Evolutionary conservation across 2,888 invertebrate genomes (phyloP), one percentile per base, ranked within the genome.

Genomic region (Philaethria dido): DNA sequence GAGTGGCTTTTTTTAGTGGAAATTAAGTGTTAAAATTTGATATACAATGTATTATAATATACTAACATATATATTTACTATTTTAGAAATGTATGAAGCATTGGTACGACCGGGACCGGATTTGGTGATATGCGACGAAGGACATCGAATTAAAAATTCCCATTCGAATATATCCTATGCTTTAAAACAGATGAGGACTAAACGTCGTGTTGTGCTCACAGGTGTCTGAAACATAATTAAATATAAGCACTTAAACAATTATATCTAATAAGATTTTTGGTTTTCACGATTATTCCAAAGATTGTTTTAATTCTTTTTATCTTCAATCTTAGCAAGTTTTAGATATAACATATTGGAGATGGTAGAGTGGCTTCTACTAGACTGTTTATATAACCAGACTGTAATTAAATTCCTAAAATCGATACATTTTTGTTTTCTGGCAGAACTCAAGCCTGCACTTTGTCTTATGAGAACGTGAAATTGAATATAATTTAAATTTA

Each of bases 121-220:
- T 88, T 89, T 98, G 62, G 97, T 99, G 0, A 98, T 99, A 72
- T 99, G 99, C 82, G 99, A 99, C 77, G 99, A 99, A 87, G 99
- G 99, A 0, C 99, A 99, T 85, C 94, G 99, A 20, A 99, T 99
- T 74, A 99, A 99, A 88, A 99, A 99, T 86, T 97, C 98, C 0
- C 98, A 98, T 80, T 99, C 99, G 0, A 98, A 98, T 70, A 99
- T 99, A 77, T 98, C 99, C 0, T 96, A 97, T 82, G 98, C 99
- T 0, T 92, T 99, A 47, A 99, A 99, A 83, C 97, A 98, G 81
- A 98, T 99, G 92, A 94, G 96, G 76, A 99, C 99, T 0, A 97
- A 98, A 81, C 94, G 99, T 16, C 94, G 99, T 71, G 96, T 99
- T 16, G 99, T 99, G 0, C 93, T 99, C 33, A 99, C 99, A 2